Evolutionary conservation across 2,113 vertebrate species (phyloP), one percentile per base, ranked within the genome.

Genomic region (Myrmophylax atrothorax): DNA sequence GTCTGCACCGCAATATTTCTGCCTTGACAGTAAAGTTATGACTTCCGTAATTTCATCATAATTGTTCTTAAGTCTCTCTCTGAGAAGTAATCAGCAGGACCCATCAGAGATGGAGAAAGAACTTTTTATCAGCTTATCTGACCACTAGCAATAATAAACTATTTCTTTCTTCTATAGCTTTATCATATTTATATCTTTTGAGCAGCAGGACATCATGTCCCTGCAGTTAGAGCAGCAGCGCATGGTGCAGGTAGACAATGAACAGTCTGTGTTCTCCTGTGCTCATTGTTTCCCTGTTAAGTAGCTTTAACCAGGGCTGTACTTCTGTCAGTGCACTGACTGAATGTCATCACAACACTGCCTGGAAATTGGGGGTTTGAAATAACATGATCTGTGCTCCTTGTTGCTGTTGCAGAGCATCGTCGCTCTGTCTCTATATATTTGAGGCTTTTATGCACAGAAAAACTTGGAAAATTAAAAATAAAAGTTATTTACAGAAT

Each of bases 401-500:
- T 44, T 64, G 17, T 58, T 75, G 42, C 84, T 82, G 33, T 44
- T 76, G 42, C 44, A n/a, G 49, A 91, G 40, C 31, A 4, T 44
- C 76, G 42, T 76, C 3, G 0, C 42, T 91, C 68, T 58, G 68
- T 72, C 69, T 88, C 53, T 81, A 18, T 84, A 89, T 50, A 84
- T 92, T 56, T 68, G 50, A 82, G 73, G 29, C 33, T 76, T 94
- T 93, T 89, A 55, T 62, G 40, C 69, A 62, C 62, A 85, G 40
- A 68, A 60, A 58, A 73, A 82, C 52, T 84, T 59, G 1, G 6
- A 35, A 82, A 93, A 80, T 97, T 93, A 90, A 94, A 94, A 81
- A 83, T 46, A 37, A 86, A 93, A 81, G 55, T 93, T 96, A 84
- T 96, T 96, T 94, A 93, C 92, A 96, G 87, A 90, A 90, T 89